phyloP scores from a whole-genome alignment of 2,113 vertebrate genomes.

The Melanotaenia duboulayi region DNA sequence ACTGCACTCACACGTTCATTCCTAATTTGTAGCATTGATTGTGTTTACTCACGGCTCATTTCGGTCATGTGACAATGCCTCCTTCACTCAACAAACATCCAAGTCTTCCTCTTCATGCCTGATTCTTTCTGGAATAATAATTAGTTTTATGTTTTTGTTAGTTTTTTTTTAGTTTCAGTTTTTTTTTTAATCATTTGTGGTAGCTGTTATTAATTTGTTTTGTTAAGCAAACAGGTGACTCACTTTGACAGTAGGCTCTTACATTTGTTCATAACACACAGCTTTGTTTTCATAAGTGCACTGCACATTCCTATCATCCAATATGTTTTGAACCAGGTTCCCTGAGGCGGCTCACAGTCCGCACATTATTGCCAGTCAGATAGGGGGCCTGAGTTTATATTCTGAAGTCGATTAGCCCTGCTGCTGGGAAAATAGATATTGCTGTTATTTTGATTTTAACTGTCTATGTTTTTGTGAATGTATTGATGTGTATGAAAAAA shows the following conservation, averaged over 20 bases:
- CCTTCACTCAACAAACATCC: neutral
- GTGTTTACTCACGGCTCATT: constrained; percentile 11
- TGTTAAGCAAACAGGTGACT: constrained; percentile 47
- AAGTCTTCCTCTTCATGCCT: neutral
- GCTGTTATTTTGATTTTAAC: constrained; percentile 13
- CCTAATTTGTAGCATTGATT: constrained; percentile 27
- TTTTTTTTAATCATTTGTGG: constrained; percentile 2
- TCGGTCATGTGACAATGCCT: constrained; percentile 13
- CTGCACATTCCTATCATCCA: constrained; percentile 71
- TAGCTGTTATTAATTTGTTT: constrained; percentile 15
- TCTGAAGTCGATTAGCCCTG: constrained; percentile 39
- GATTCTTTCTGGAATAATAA: neutral
- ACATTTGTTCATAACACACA: constrained; percentile 64
- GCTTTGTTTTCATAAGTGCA: constrained; percentile 65
- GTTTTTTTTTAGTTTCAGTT: too few species aligned
- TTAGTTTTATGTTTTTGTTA: neutral
- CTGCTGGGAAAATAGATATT: constrained; percentile 47
- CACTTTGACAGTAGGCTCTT: constrained; percentile 56
- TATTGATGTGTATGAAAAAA: neutral
- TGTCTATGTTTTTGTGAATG: neutral
- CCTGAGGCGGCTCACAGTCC: constrained; percentile 59
- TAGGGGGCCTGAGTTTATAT: constrained; percentile 56
- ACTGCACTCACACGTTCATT: constrained; percentile 16
- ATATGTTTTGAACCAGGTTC: constrained; percentile 73
- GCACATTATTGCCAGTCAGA: constrained; percentile 61